Percentiles rank a stretch among this genome's conserved stretches.
These are phyloP conservation scores for Callionymus lyra DNA, from an alignment of 2,113 vertebrate species.

Conservation along the genomic window DNA sequence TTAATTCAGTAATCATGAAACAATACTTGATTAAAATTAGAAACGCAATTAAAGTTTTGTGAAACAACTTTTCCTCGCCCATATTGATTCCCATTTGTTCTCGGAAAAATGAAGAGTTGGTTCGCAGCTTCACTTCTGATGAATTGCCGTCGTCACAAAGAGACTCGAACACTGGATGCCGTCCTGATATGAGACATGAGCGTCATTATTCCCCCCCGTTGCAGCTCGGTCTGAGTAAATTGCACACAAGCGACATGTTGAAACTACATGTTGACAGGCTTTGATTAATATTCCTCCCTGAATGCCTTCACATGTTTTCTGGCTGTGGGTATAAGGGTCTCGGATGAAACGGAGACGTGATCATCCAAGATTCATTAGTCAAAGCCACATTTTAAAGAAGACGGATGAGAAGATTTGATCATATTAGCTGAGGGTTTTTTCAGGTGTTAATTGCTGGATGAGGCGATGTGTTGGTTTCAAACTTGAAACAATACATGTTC, in stretches of 20 bases:
- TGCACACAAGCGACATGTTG: conserved; percentile 26
- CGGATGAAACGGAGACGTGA: conserved; percentile 25
- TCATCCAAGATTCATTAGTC: conserved; percentile 35
- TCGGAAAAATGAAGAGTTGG: not conserved
- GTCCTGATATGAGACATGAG: not conserved
- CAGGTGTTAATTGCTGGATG: not conserved
- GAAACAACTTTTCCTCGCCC: no score
- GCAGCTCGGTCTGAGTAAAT: conserved; percentile 6
- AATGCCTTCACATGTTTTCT: conserved; percentile 54
- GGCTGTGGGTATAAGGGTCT: conserved; percentile 37
- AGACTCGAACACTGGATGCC: not conserved
- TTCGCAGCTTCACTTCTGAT: no score
- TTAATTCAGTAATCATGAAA: no score
- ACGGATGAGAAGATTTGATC: conserved; percentile 28
- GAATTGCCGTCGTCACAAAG: no score
- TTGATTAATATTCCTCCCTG: conserved; percentile 47
- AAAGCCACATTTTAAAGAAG: conserved; percentile 27
- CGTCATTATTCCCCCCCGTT: conserved; percentile 1
- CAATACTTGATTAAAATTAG: no score
- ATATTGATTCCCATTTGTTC: no score
- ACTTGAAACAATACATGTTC: conserved; percentile 10
- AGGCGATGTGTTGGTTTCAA: conserved; percentile 10
- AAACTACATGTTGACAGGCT: conserved; percentile 26
- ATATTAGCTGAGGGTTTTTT: conserved; percentile 17
- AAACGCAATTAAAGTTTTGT: no score